Evolutionary conservation across 1,140 invertebrate genomes (phyloP).

Genomic region (Drosophila rhopaloa): DNA sequence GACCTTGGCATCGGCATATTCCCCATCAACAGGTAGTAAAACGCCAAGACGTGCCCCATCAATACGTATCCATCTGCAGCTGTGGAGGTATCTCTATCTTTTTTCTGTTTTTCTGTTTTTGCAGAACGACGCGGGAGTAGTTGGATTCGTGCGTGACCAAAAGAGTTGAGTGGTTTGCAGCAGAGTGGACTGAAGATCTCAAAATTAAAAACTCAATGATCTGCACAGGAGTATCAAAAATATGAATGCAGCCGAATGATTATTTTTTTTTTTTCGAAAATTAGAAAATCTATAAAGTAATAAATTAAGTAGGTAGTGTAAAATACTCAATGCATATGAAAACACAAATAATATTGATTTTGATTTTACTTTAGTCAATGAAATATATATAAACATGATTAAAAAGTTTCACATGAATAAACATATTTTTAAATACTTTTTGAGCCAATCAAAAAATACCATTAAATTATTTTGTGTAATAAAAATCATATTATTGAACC

Average conservation of each 20-base stretch:
- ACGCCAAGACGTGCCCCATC: conserved; percentile 72
- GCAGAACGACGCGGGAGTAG: conserved; percentile 25
- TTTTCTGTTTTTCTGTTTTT: conserved; percentile 43
- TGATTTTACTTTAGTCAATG: not conserved
- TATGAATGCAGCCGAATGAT: no score
- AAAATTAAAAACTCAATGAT: not conserved
- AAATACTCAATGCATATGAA: not conserved
- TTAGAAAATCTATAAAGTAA: no score
- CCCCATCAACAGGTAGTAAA: conserved; percentile 83
- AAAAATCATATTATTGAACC: not conserved
- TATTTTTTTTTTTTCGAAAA: no score
- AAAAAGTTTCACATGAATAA: no score
- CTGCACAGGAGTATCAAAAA: no score
- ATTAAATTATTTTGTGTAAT: not conserved
- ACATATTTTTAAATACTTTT: not conserved
- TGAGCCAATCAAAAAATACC: not conserved
- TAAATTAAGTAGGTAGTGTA: not conserved
- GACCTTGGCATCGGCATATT: conserved; percentile 49
- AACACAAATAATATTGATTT: not conserved
- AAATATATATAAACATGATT: not conserved
- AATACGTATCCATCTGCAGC: conserved; percentile 30
- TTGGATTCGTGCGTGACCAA: conserved; percentile 64
- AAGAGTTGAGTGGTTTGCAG: conserved; percentile 2
- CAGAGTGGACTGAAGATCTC: conserved; percentile 1
- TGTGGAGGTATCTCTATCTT: conserved; percentile 26